These are phyloP conservation scores for Eupithecia insigniata DNA, from an alignment of 2,888 invertebrate genomes.

Conservation along the genomic window DNA sequence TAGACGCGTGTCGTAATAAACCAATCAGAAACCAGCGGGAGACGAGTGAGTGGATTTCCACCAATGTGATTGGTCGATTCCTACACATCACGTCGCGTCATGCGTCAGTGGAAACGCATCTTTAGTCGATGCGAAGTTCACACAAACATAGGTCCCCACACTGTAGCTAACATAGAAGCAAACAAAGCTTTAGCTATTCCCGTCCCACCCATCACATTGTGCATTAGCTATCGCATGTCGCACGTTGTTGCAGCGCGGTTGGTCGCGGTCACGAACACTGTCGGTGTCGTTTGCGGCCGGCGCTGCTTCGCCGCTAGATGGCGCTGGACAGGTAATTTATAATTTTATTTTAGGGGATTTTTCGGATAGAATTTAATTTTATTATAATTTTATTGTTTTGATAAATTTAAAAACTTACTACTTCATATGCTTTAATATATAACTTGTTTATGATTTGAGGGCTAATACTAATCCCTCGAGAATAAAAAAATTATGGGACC, in stretches of 20 bases:
- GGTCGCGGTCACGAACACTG: conserved; percentile 95
- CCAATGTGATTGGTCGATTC: not conserved
- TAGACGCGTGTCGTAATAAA: not conserved
- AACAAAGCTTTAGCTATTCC: conserved; percentile 25
- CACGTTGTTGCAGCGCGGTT: conserved; percentile 87
- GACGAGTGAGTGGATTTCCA: not conserved
- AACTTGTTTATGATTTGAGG: too few species aligned
- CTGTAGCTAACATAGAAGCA: conserved; percentile 12
- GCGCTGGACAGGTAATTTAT: conserved; percentile 84
- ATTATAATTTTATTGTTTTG: too few species aligned
- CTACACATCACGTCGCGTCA: not conserved
- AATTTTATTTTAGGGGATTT: not conserved
- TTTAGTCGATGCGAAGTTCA: not conserved
- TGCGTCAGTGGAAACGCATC: not conserved
- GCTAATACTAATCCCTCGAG: too few species aligned
- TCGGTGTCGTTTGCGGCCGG: conserved; percentile 94
- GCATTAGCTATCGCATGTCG: conserved; percentile 64
- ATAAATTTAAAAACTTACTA: too few species aligned
- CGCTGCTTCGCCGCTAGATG: conserved; percentile 90
- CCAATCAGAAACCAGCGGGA: not conserved
- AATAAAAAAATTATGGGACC: too few species aligned
- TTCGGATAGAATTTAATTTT: not conserved
- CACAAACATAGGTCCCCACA: conserved; percentile 8
- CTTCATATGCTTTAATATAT: too few species aligned
- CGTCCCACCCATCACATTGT: conserved; percentile 33